Evolutionary conservation across 2,888 invertebrate species (phyloP), one percentile per base, ranked within the genome.

Genomic region (Crepidodera aurea): DNA sequence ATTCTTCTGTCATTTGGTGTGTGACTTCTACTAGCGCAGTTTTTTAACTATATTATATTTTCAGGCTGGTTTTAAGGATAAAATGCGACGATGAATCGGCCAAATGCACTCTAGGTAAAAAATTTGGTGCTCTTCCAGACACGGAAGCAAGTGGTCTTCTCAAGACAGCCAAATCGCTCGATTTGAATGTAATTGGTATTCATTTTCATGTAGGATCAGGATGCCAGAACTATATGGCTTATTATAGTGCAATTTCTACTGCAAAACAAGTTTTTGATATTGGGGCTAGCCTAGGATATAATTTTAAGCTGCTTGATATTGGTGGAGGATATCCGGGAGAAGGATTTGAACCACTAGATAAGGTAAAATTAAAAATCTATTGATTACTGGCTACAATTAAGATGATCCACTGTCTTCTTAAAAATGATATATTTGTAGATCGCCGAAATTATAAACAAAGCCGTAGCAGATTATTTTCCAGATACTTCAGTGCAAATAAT

Each of bases 271-370:
- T 66, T 1, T 68, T 68, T 50, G 61, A 66, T 37, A 22, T 51
- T 10, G 68, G 62, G 1, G 25, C 42, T 8, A 29, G 25, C 5
- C 4, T 68, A 4, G 68, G 68, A 4, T 67, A 51, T 51, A 56
- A 55, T 1, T 56, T 68, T 18, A 55, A 51, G n/a, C 32, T 67
- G 15, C 42, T 68, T 4, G 68, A 68, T 51, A 65, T 68, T 12
- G 68, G 68, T 7, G 68, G 68, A 7, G 68, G 67, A 39, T 68
- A 53, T 51, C 62, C 69, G 8, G 67, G 66, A 3, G 16, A 32
- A 27, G 37, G 13, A 10, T 84, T 85, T 69, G 81, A 87, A 19
- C 84, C 85, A 60, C 88, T 93, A 68, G 83, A 84, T 53, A 88
- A 90, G 90, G 90, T 93, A 75, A 62, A 22, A 22, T 46, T 13